Evolutionary conservation across 2,888 invertebrate genomes (phyloP), one percentile per base, ranked within the genome.

Genomic region (Thyatira batis): DNA sequence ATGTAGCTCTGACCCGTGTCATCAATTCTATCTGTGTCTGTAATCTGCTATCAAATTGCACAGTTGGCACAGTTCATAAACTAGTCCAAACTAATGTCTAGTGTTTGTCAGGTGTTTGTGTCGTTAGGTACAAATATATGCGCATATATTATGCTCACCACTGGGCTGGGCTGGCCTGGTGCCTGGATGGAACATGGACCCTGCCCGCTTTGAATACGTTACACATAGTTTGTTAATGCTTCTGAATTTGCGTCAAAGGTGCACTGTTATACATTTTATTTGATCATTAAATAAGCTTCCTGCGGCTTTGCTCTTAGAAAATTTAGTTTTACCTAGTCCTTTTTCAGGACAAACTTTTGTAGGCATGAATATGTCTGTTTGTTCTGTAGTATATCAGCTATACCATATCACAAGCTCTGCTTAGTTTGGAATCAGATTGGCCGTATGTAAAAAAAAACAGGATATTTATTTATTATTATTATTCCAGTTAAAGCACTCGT

Each of bases 61-160:
- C 33, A 4, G 33, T 33, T 13, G 13, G 5, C 13, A 13, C 33
- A 33, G 13, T 13, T 33, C 33, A 33, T 33, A 33, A 33, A 33
- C 33, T 33, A 33, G 33, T 33, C 13, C 13, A 33, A 33, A 33
- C 33, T 33, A 33, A 33, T 13, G 33, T 33, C 13, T 13, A 33
- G 33, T 33, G 33, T 25, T 25, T 27, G 27, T 17, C 46, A 46
- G 30, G 28, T 55, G 62, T 63, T 58, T 58, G 57, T 54, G 39
- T 27, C 49, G 58, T 55, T 57, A 51, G 50, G 30, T 45, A 60
- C 58, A 55, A 63, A 63, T 57, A 48, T 60, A 63, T 63, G 63
- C 57, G 63, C 63, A 63, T 63, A 63, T 23, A 60, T 63, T 58
- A 59, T 51, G 50, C 27, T 30, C 39, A n/a, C 21, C 30, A 44